Evolutionary conservation across 2,888 invertebrate genomes (phyloP), one percentile per base, ranked within the genome.

Genomic region (Macaria notata): DNA sequence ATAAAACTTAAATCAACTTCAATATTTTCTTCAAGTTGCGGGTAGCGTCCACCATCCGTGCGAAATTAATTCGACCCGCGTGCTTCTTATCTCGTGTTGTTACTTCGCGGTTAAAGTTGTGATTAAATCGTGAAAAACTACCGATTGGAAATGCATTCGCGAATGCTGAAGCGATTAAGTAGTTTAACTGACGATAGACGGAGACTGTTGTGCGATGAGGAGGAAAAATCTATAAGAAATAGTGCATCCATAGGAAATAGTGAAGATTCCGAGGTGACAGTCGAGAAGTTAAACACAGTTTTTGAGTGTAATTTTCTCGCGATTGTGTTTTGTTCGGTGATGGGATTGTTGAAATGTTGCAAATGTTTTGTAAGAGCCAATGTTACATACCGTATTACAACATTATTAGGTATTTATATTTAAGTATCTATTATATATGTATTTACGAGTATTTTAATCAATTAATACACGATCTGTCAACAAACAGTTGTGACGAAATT

Each of bases 151-250:
- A 55, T 64, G 65, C 61, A 66, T 50, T 58, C 52, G 46, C 56
- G 59, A 50, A 56, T 63, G 51, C 58, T 61, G 43, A 54, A 47
- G 61, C 64, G 62, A 54, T 41, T 41, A 1, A 41, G 54, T 62
- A 61, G 59, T 64, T 50, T 50, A 4, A 7, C 51, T 62, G 62
- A 62, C 46, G 61, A 66, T 52, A 59, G 47, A 50, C 49, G 46
- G 48, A 62, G 54, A 49, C 56, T 66, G 46, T 59, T 66, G 53
- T 43, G 53, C 46, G 57, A 62, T 52, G 63, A 59, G 48, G 62
- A 61, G 19, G 56, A 65, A 33, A 19, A 19, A 19, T 19, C 19
- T 19, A 19, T 19, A 19, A 19, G 19, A 19, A 50, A 57, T 52
- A 38, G 38, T 49, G 41, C 48, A 19, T 19, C 19, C 2, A 2